Base-by-base conservation (phyloP, 2,113 vertebrate species). In the Symphodus melops region DNA sequence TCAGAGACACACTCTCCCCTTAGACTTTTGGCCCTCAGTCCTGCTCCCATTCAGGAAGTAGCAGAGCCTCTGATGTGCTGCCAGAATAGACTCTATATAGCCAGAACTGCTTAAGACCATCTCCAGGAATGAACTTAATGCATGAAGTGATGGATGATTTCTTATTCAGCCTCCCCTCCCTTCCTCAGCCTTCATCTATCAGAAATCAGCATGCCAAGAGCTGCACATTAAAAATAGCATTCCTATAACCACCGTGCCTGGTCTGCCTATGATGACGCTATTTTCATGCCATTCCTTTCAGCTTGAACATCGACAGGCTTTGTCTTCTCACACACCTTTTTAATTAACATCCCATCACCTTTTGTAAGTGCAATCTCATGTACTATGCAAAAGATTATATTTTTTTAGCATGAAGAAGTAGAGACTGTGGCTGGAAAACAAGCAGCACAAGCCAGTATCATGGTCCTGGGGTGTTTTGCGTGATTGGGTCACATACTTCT, bases 41-140 rank as follows among this genome's bases (percentile, higher is more conserved):
- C 86, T 72, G 79, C 87, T 86, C 75, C 81, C 71, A 79, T 81
- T 82, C 89, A 93, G 92, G 84, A 94, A 92, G 88, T 79, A 3
- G n/a, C 72, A 41, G 64, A 63, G 62, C 78, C 74, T 93, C 69
- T 91, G 83, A 92, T 87, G 86, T 76, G 49, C 72, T 44, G 91
- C 92, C 91, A 93, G 73, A 81, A 83, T 51, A 19, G 56, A 66
- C 72, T 69, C 42, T 74, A n/a, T 3, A 36, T 76, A 70, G 63
- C 72, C 79, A 72, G 57, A 77, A 42, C 77, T 56, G 71, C 61
- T 76, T 71, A 13, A 51, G 56, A 75, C 53, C 68, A 25, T 60
- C 52, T 75, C 60, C 60, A 76, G 71, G 33, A 77, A 52, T 64
- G 70, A 71, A 71, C 79, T 52, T 54, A 72, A 61, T 49, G 70